Base-by-base conservation (phyloP, 2,797 vertebrate genomes). In the Ispidina lecontei region DNA sequence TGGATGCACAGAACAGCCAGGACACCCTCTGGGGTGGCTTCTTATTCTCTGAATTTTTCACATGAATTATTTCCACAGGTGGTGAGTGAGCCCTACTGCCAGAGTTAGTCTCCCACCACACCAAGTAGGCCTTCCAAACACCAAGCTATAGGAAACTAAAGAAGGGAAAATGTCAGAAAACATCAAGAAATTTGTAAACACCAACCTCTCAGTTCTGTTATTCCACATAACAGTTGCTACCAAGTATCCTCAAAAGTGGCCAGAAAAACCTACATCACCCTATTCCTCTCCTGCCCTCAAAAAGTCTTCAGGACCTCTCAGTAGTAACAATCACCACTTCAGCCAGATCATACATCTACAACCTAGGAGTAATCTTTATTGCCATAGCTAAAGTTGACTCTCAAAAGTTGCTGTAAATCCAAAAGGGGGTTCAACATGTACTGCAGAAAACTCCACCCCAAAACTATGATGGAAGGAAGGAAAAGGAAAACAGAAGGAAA, bases 201-300 rank as follows among this genome's bases (percentile, higher is more conserved):
- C 9, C 3, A 1, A 0, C 16, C 37, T 65, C 64, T 69, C 60
- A 31, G 29, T 31, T 51, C 35, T 0, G 0, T 35, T 69, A 56
- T 19, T 69, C 5, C 33, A 72, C 10, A 51, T 11, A 14, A 31
- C 2, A 1, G 8, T 56, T 58, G 44, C 43, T 69, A 6, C 23
- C 0, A 0, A 28, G 20, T 51, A 14, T 25, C 28, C 41, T 49
- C 23, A 47, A 20, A 84, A 71, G 20, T 4, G 10, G 4, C 3
- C 8, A 31, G 26, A 26, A 29, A 68, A 59, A 47, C 26, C 31
- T 25, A 71, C n/a, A 22, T 55, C 22, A n/a, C 28, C 17, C 67
- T 37, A 64, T 49, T 49, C 6, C 19, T 6, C 11, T 73, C 14
- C 3, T 14, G 5, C 9, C 23, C 20, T 51, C 59, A 75, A 33